phyloP scores from a whole-genome alignment of 2,888 invertebrate genomes.

The Dryomyza anilis region DNA sequence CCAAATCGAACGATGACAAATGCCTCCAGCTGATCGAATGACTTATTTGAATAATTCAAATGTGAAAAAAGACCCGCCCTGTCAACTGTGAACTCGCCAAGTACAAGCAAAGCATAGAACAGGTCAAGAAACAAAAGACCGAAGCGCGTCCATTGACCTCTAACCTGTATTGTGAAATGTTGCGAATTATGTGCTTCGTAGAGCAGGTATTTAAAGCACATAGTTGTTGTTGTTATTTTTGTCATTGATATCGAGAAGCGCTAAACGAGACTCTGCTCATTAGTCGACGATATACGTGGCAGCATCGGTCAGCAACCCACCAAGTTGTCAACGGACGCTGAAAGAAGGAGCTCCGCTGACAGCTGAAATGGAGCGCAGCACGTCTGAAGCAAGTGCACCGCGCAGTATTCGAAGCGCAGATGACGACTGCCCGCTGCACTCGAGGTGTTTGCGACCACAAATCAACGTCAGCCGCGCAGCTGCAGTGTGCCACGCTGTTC shows the following conservation, averaged over 20 bases:
- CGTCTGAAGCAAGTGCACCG: not conserved
- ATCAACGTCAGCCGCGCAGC: slow-evolving; percentile 2
- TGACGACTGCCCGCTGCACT: slow-evolving; percentile 9
- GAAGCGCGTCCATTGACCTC: not conserved
- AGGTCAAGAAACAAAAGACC: too few species aligned
- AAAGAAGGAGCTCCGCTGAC: too few species aligned
- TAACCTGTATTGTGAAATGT: not conserved
- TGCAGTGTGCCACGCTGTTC: not conserved
- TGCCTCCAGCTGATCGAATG: too few species aligned
- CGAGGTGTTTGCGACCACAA: slow-evolving; percentile 11
- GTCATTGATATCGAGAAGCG: not conserved
- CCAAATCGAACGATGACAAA: too few species aligned
- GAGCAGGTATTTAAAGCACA: not conserved
- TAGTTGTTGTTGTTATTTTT: not conserved
- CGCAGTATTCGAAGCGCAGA: not conserved
- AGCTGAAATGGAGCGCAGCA: too few species aligned
- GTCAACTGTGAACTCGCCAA: too few species aligned
- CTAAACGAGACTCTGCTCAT: not conserved
- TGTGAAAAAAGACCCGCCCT: too few species aligned
- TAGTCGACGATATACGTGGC: too few species aligned
- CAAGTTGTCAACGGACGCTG: too few species aligned
- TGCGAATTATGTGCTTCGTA: not conserved
- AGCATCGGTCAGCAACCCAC: too few species aligned
- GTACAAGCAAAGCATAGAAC: too few species aligned
- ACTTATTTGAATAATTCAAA: too few species aligned